Percentiles rank a stretch among this genome's conserved stretches.
phyloP scores from a whole-genome alignment of 2,113 vertebrate genomes.

The Gobio gobio region DNA sequence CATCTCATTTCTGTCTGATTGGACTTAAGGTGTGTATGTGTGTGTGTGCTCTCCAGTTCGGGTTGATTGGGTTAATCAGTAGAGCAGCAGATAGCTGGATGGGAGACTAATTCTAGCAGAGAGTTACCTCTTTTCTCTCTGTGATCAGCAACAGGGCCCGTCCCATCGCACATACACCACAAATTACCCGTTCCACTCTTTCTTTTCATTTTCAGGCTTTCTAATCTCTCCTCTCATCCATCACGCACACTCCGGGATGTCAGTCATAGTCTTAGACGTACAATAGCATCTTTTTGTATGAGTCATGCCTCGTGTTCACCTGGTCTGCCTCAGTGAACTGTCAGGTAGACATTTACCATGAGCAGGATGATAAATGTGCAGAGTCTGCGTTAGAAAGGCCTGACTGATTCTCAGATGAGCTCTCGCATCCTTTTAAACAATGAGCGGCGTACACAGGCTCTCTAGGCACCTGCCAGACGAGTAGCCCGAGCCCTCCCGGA shows the following conservation, averaged over 20 bases:
- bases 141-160: background rate
- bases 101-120: conserved; percentile 13
- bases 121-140: background rate
- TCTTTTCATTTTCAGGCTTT: background rate
- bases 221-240: background rate
- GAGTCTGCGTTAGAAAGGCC: background rate
- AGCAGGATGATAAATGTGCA: conserved; percentile 34
- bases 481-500: background rate
- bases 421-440: conserved; percentile 6
- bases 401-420: conserved; percentile 21
- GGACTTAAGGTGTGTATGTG: conserved; percentile 13
- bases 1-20: conserved; percentile 51
- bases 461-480: conserved; percentile 5
- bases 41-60: conserved; percentile 26
- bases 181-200: background rate
- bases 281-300: background rate
- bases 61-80: conserved; percentile 43
- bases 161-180: background rate
- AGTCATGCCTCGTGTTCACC: background rate
- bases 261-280: background rate
- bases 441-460: background rate
- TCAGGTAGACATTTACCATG: conserved; percentile 12
- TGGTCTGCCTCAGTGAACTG: background rate
- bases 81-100: conserved; percentile 13
- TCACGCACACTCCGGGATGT: background rate